Base-by-base conservation (phyloP, 2,888 invertebrate species). In the Thera britannica region DNA sequence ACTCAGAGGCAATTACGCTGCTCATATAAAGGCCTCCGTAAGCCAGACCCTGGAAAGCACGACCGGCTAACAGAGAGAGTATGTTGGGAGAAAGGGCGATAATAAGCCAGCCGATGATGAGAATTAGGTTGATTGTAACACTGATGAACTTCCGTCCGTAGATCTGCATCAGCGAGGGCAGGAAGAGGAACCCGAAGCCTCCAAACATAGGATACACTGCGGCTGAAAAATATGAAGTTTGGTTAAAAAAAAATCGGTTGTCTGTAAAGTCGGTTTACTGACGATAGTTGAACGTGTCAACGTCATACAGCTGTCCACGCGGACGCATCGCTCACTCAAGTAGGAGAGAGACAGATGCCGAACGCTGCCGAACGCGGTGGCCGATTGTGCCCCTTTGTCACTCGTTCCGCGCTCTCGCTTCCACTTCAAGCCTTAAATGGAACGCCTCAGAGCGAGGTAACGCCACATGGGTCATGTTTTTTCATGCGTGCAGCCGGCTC, bases 1-100 rank as follows among this genome's bases (percentile, higher is more conserved):
- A 82, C 46, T 82, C 82, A 4, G 75, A 75, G 34, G 77, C 75
- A 0, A 72, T 65, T 41, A 78, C 60, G 11, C 75, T 68, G 0
- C 71, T 69, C 2, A 77, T 59, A 0, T 73, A 62, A 52, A 77
- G 7, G 76, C 70, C 7, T 23, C 81, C 81, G 34, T 71, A 77
- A 3, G 74, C 72, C 3, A 78, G 61, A 5, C 80, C 82, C 0
- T 76, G 75, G 12, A 79, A 44, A 0, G 76, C 57, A 35, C 78
- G 79, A 0, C 78, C 77, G 0, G 72, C 35, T 48, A 82, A 67
- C 36, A 79, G 73, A 0, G 72, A 56, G 0, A 67, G 49, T 12
- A 72, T 58, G 58, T 11, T 72, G 49, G 62, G 60, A 41, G 75
- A 76, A 58, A 65, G 71, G 55, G 78, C 78, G 1, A 79, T 55